A percentile compares a stretch with the other conserved stretches of the same genome.
These are phyloP conservation scores for Tachuris rubrigastra DNA, from an alignment of 2,113 vertebrate species.

Conservation along the genomic window DNA sequence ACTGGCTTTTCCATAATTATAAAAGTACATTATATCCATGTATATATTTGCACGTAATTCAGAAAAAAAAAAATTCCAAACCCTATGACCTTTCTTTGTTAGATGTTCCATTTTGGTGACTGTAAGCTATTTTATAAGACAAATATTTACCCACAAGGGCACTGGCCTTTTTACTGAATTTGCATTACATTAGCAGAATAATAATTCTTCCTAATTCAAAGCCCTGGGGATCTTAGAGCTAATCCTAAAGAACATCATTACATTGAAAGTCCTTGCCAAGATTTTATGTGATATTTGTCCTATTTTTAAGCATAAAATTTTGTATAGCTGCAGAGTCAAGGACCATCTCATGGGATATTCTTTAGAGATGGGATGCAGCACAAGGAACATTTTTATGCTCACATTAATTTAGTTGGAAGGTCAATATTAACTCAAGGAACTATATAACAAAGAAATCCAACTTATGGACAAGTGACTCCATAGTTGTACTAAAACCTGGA, in stretches of 20 bases:
- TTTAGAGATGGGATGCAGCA: neutral
- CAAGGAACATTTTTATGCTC: neutral
- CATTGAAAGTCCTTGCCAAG: neutral
- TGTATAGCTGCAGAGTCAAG: neutral
- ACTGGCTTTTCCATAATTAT: neutral
- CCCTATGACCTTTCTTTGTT: neutral
- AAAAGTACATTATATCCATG: neutral
- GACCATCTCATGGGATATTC: neutral
- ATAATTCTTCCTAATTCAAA: neutral
- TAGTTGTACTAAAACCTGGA: neutral
- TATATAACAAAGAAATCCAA: neutral
- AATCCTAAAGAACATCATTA: conserved; percentile 8
- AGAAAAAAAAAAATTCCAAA: neutral
- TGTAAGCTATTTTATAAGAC: neutral
- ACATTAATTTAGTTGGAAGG: conserved; percentile 33
- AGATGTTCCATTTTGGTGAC: neutral
- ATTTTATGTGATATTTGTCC: conserved; percentile 26
- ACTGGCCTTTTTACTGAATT: neutral
- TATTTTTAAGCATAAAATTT: conserved; percentile 28
- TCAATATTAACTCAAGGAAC: conserved; percentile 32
- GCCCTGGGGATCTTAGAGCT: neutral
- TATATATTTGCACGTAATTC: neutral
- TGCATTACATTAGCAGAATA: neutral
- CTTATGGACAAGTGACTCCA: neutral
- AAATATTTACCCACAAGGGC: conserved; percentile 33